Evolutionary conservation across 2,113 vertebrate genomes (phyloP), one percentile per base, ranked within the genome.

Genomic region (Neotoma lepida): DNA sequence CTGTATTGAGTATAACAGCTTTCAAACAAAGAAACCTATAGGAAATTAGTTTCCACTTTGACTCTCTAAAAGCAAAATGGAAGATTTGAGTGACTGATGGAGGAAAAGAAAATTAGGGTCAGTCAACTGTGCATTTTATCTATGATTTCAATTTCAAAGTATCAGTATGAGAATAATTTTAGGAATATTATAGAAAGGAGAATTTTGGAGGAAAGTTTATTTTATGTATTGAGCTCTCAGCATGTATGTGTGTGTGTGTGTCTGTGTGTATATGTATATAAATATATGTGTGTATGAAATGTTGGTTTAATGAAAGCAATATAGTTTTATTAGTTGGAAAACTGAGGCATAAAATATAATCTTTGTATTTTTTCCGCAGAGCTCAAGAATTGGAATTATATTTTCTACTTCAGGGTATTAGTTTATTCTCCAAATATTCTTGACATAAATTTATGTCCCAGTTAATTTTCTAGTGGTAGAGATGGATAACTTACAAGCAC

Each of bases 1-100:
- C 14, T 66, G 20, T 8, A 66, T 94, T 94, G 30, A 93, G 24
- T 89, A 87, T 86, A 88, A 74, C 20, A 86, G 18, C 8, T 70
- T 74, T 61, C 74, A 85, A 74, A 2, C 35, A 91, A 96, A 87
- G 30, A 93, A 63, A 84, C 8, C 0, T 68, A 1, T 4, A 89
- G 26, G 74, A 94, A 91, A 64, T 10, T 1, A 66, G 17, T 6
- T 13, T 81, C 74, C 71, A 7, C 12, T 61, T 90, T 44, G 22
- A 78, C 2, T 88, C 24, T 41, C 10, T 86, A 18, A 33, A 56
- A 24, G 6, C 2, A 44, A 24, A 86, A 35, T 66, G 4, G 0
- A 86, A n/a, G 6, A 80, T 90, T 74, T 90, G 41, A 78, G 49
- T 54, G 35, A 93, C 82, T 74, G 90, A 22, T 63, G 1, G 4